phyloP scores from a whole-genome alignment of 2,797 vertebrate species.

The Neoniphon sammara region DNA sequence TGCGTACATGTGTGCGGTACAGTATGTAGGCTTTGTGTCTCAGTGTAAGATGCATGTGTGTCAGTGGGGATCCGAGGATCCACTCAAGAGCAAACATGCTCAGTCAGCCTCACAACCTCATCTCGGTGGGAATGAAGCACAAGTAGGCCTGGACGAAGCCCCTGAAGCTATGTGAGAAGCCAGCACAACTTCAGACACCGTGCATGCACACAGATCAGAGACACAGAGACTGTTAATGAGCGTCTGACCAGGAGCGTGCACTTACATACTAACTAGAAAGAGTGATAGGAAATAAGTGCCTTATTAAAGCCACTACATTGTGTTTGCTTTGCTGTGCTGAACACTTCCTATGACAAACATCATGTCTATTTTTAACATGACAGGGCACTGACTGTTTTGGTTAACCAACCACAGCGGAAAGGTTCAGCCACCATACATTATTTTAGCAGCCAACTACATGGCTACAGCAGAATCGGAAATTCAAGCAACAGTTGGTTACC shows the following conservation, averaged over 20 bases:
- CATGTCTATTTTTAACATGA: not conserved
- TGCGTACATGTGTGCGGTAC: conserved; percentile 15
- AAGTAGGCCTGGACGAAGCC: conserved; percentile 24
- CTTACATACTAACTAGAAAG: conserved; percentile 19
- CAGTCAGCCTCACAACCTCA: conserved; percentile 57
- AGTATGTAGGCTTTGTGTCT: conserved; percentile 70
- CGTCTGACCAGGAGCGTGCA: conserved; percentile 3
- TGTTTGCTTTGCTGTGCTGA: conserved; percentile 1
- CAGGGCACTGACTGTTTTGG: not conserved
- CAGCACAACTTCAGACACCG: conserved; percentile 24
- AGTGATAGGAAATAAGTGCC: conserved; percentile 1
- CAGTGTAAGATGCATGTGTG: conserved; percentile 44
- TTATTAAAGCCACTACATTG: conserved; percentile 3
- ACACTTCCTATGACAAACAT: conserved; percentile 19
- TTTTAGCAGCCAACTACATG: too few relatives aligned
- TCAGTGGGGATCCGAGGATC: conserved; percentile 34
- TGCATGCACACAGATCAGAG: conserved; percentile 2
- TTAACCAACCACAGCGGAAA: not conserved
- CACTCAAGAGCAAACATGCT: conserved; percentile 58
- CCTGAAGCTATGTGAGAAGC: conserved; percentile 36
- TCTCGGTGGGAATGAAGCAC: conserved; percentile 8
- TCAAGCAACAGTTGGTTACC: not conserved
- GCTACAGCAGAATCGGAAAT: not conserved
- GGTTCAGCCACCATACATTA: conserved; percentile 1
- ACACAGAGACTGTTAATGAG: not conserved